Evolutionary conservation across 2,113 vertebrate genomes (phyloP).

Genomic region (Corvus moneduloides): DNA sequence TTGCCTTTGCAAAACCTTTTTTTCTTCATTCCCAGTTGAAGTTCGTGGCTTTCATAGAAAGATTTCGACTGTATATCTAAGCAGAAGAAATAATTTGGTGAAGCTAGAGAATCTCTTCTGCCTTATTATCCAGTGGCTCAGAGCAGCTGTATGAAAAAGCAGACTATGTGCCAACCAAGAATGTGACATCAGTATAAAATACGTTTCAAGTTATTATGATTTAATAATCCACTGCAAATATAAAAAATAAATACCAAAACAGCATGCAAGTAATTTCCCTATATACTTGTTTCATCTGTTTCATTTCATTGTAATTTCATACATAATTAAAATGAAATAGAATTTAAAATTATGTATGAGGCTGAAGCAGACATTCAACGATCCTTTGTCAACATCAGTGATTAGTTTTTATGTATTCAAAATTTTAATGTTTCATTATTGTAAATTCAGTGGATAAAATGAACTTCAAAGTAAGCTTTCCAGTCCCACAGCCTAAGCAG

Average conservation of each 20-base stretch:
- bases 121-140: neutral
- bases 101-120: neutral
- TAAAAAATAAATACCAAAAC: neutral
- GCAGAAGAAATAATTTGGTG: neutral
- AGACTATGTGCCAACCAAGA: neutral
- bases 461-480: neutral
- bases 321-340: conserved; percentile 12
- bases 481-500: neutral
- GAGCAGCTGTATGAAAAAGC: neutral
- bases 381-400: neutral
- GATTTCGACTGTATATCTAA: neutral
- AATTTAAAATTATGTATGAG: neutral
- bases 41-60: neutral
- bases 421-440: neutral
- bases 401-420: neutral
- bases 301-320: neutral
- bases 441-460: neutral
- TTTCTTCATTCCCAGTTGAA: neutral
- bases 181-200: neutral
- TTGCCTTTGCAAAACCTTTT: neutral
- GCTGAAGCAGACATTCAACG: neutral
- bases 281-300: neutral
- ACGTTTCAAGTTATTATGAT: neutral
- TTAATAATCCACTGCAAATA: neutral
- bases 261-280: neutral